Percentiles rank a stretch among this genome's conserved stretches.
These are phyloP conservation scores for Sigmodon hispidus DNA, from an alignment of 2,113 vertebrate genomes.

Conservation along the genomic window DNA sequence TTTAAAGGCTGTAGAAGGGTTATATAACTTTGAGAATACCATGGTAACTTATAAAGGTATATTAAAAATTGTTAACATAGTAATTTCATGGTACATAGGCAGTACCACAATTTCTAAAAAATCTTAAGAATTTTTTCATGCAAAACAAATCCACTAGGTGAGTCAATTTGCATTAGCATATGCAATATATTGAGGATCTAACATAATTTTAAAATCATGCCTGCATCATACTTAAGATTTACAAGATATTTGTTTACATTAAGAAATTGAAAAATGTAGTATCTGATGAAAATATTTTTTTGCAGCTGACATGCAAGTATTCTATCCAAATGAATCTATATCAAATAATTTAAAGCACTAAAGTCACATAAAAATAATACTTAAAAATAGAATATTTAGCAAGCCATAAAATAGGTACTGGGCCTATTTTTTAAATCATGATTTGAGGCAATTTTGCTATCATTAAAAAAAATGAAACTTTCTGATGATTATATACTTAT, in stretches of 20 bases:
- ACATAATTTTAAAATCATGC: background rate
- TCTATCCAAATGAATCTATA: background rate
- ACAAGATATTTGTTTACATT: background rate
- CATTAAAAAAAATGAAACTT: background rate
- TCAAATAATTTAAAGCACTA: background rate
- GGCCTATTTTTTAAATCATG: background rate
- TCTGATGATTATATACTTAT: background rate
- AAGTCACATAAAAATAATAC: background rate
- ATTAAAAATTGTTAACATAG: background rate
- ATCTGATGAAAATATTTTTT: background rate
- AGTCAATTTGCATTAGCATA: background rate
- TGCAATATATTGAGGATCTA: background rate
- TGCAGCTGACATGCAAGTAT: background rate
- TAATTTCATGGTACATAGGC: background rate
- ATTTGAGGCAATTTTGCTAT: constrained; percentile 9
- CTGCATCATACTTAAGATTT: background rate
- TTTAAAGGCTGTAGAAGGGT: background rate
- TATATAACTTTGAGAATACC: background rate
- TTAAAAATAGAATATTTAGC: background rate
- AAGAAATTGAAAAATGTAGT: constrained; percentile 20
- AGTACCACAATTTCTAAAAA: background rate
- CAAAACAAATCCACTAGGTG: background rate
- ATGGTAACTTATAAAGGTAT: background rate
- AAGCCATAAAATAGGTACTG: background rate
- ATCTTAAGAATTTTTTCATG: background rate